phyloP scores from a whole-genome alignment of 2,113 vertebrate species.

The Helogale parvula region DNA sequence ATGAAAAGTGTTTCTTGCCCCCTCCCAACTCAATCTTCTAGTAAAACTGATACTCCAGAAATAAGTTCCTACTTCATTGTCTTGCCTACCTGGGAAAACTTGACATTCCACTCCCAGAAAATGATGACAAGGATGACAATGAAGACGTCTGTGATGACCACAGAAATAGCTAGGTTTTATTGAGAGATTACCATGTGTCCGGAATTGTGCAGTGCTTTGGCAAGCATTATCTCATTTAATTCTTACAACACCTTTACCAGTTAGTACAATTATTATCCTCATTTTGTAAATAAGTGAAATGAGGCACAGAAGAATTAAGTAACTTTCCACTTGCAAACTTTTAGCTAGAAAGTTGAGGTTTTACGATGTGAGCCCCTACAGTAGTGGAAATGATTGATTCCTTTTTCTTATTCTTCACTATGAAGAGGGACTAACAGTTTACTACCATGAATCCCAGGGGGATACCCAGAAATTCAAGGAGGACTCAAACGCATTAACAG shows the following conservation, averaged over 20 bases:
- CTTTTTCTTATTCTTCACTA: neutral
- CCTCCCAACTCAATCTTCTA: neutral
- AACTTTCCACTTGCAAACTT: neutral
- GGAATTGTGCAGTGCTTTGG: neutral
- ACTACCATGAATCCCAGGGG: neutral
- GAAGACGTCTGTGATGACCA: neutral
- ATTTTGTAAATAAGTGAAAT: neutral
- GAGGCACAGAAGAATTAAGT: neutral
- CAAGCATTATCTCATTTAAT: neutral
- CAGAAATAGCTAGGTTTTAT: neutral
- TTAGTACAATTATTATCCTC: neutral
- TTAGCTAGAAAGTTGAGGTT: neutral
- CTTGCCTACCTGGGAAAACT: neutral
- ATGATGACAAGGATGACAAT: neutral
- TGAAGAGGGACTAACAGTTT: conserved; percentile 1
- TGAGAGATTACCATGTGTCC: neutral
- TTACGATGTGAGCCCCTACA: neutral
- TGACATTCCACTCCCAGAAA: neutral
- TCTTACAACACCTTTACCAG: neutral
- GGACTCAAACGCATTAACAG: neutral
- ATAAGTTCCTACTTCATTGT: neutral
- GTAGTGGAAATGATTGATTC: neutral
- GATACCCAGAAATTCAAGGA: neutral
- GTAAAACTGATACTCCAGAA: neutral
- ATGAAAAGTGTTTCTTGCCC: neutral